Evolutionary conservation across 2,888 invertebrate genomes (phyloP).

Genomic region (Ichneumoninae sp.): DNA sequence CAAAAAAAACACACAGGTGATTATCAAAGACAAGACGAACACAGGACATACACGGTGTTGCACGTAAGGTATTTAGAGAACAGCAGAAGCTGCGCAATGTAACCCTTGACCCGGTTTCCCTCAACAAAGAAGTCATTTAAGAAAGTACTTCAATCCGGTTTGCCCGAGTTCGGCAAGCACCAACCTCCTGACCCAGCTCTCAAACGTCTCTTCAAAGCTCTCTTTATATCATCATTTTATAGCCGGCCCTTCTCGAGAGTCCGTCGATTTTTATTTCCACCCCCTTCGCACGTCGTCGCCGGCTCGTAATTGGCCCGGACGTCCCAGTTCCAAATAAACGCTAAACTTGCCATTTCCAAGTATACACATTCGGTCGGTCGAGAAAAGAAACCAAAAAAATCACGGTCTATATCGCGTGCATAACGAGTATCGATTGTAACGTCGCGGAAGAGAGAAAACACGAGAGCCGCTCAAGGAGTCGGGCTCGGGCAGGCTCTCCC

Average conservation of each 20-base stretch:
- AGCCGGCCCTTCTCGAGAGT: constrained; percentile 3
- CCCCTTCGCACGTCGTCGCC: not conserved
- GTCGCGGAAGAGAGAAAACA: constrained; percentile 17
- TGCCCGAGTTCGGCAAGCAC: constrained; percentile 20
- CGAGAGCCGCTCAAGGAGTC: constrained; percentile 41
- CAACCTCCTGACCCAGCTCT: constrained; percentile 40
- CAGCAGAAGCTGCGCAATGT: constrained; percentile 28
- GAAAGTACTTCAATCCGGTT: constrained; percentile 14
- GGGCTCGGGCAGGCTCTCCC: not conserved
- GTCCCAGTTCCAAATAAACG: not conserved
- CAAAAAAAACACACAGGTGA: not conserved
- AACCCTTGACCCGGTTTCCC: constrained; percentile 62
- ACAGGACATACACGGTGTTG: not conserved
- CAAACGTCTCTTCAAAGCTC: not conserved
- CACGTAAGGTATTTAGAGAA: constrained; percentile 14
- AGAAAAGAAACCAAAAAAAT: not conserved
- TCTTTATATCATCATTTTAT: constrained; percentile 19
- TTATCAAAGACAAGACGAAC: constrained; percentile 11
- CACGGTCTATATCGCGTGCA: constrained; percentile 64
- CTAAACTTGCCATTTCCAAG: not conserved
- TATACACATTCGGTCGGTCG: not conserved
- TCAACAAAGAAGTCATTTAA: constrained; percentile 59
- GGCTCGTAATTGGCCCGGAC: not conserved
- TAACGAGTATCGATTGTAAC: constrained; percentile 68
- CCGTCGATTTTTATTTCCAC: constrained; percentile 32